phyloP scores from a whole-genome alignment of 2,888 invertebrate species.

The Sphaeridia pumilis region DNA sequence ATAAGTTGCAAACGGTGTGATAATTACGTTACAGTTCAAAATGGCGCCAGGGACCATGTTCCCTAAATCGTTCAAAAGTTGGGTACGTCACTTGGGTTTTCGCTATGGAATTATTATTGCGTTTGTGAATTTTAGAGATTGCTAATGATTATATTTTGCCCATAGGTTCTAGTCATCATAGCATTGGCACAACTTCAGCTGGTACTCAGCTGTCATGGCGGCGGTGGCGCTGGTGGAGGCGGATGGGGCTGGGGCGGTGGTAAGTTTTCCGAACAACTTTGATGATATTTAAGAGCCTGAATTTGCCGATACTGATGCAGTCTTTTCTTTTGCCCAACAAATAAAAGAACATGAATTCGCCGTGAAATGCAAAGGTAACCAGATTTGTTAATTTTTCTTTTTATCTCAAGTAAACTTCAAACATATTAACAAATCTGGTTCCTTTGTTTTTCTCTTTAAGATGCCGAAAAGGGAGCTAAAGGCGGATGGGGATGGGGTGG shows the following conservation, averaged over 20 bases:
- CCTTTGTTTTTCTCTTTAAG: neutral
- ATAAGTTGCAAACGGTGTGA: too few species aligned
- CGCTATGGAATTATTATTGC: too few species aligned
- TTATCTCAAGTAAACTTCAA: neutral
- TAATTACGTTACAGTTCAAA: too few species aligned
- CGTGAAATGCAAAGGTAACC: slow-evolving; percentile 1
- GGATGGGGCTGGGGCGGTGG: slow-evolving; percentile 2
- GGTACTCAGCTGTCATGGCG: slow-evolving; percentile 7
- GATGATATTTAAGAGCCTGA: neutral
- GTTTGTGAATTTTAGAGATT: too few species aligned
- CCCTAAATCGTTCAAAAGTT: too few species aligned
- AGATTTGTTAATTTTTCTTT: neutral
- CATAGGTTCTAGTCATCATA: slow-evolving; percentile 14
- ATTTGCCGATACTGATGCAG: neutral
- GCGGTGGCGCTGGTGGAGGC: slow-evolving; percentile 4
- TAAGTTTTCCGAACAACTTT: neutral
- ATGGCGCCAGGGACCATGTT: too few species aligned
- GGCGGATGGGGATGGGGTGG: neutral
- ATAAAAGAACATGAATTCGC: neutral
- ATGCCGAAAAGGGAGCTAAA: neutral
- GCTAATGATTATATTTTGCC: too few species aligned
- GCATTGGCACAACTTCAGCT: slow-evolving; percentile 10
- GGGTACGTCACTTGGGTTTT: too few species aligned
- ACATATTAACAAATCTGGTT: neutral
- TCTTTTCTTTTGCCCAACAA: neutral